Conservation (phyloP, 2,888 invertebrate genomes). For the Chalcis sispes region DNA sequence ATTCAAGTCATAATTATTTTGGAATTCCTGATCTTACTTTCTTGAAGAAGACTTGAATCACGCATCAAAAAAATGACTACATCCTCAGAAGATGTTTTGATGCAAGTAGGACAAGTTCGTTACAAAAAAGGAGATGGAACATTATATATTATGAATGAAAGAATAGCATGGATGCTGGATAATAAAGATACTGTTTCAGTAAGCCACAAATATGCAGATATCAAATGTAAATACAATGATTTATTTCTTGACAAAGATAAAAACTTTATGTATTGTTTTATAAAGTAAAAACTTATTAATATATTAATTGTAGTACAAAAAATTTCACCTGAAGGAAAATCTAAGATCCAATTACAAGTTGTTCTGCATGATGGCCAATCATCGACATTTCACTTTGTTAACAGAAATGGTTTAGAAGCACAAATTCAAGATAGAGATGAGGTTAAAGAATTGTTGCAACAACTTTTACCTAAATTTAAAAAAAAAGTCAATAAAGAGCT, state of each 20-base stretch:
- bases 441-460: constrained; percentile 93
- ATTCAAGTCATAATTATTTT: background rate
- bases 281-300: constrained; percentile 34
- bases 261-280: constrained; percentile 3
- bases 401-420: constrained; percentile 87
- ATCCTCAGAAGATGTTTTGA: constrained; percentile 95
- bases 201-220: constrained; percentile 95
- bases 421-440: constrained; percentile 94
- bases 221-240: constrained; percentile 85
- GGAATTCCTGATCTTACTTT: constrained; percentile 3
- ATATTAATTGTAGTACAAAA: constrained; percentile 88
- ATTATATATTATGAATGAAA: constrained; percentile 95
- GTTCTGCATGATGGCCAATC: constrained; percentile 95
- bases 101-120: constrained; percentile 93
- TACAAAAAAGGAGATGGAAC: constrained; percentile 98
- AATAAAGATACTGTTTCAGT: constrained; percentile 94
- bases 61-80: constrained; percentile 83
- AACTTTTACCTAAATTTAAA: constrained; percentile 94
- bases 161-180: constrained; percentile 97
- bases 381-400: constrained; percentile 98
- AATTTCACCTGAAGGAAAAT: constrained; percentile 97
- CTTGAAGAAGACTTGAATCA: background rate
- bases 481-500: constrained; percentile 93
- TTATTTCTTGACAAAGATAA: background rate
- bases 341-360: constrained; percentile 98